phyloP scores from a whole-genome alignment of 2,888 invertebrate species.

The Neria commutata region DNA sequence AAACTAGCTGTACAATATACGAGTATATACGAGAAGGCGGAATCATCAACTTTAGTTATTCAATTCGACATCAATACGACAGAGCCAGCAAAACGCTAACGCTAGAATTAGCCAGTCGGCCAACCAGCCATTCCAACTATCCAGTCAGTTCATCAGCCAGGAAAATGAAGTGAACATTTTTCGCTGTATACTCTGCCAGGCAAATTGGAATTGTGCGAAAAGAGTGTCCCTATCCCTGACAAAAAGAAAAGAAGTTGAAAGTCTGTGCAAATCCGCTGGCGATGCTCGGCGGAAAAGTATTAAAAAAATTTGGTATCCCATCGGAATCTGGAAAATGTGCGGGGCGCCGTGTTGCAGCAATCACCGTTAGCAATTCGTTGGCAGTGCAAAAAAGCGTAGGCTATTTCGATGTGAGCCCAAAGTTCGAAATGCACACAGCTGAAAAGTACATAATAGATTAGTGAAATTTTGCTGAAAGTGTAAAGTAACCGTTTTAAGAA shows the following conservation, averaged over 20 bases:
- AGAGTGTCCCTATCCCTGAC: conserved; percentile 26
- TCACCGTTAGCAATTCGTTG: no score
- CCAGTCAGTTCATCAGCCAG: no score
- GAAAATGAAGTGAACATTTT: conserved; percentile 20
- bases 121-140: no score
- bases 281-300: conserved; percentile 15
- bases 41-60: not conserved
- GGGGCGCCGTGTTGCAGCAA: conserved; percentile 7
- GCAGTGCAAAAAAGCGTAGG: not conserved
- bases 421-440: conserved; percentile 6
- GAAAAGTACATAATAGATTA: conserved; percentile 22
- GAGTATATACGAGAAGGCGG: not conserved
- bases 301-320: no score
- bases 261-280: conserved; percentile 3
- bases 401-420: conserved; percentile 7
- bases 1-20: not conserved
- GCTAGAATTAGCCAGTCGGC: no score
- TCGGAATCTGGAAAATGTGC: no score
- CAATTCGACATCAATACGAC: not conserved
- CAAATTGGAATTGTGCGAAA: conserved; percentile 26
- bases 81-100: no score
- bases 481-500: conserved; percentile 45
- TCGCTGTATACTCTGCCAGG: conserved; percentile 20
- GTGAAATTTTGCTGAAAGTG: conserved; percentile 30
- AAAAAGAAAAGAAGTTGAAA: conserved; percentile 3